Percentiles rank a stretch among this genome's conserved stretches.
phyloP scores from a whole-genome alignment of 2,888 invertebrate genomes.

The Folsomia manolachei region DNA sequence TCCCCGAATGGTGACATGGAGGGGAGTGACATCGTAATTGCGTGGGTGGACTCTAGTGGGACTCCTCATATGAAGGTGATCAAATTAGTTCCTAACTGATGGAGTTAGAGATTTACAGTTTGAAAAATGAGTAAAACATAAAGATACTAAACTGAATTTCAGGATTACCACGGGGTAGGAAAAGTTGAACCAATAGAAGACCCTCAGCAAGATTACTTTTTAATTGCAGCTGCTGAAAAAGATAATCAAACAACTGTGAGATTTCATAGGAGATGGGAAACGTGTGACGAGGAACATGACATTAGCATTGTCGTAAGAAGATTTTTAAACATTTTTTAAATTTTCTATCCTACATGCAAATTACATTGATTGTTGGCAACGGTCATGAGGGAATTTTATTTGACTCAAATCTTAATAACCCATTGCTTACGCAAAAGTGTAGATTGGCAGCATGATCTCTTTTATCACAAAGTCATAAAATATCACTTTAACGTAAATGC shows the following conservation, averaged over 20 bases:
- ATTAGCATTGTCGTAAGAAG: constrained; percentile 39
- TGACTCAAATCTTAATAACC: too few relatives aligned
- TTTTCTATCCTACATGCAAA: too few relatives aligned
- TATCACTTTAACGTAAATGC: too few relatives aligned
- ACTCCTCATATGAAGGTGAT: constrained; percentile 29
- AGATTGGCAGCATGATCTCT: too few relatives aligned
- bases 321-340: too few relatives aligned
- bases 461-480: too few relatives aligned
- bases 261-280: constrained; percentile 52
- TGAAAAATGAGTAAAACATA: too few relatives aligned
- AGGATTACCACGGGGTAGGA: constrained; percentile 51
- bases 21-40: constrained; percentile 82
- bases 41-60: constrained; percentile 71
- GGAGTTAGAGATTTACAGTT: neutral
- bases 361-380: too few relatives aligned
- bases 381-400: too few relatives aligned
- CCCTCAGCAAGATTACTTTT: constrained; percentile 51
- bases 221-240: constrained; percentile 51
- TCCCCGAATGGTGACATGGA: constrained; percentile 74
- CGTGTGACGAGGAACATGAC: constrained; percentile 52
- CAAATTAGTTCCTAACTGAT: neutral
- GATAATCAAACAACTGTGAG: constrained; percentile 52
- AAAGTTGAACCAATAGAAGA: constrained; percentile 48
- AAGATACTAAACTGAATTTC: neutral
- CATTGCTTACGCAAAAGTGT: too few relatives aligned